Base-by-base conservation (phyloP, 2,888 invertebrate species). In the Clistopyga incitator region DNA sequence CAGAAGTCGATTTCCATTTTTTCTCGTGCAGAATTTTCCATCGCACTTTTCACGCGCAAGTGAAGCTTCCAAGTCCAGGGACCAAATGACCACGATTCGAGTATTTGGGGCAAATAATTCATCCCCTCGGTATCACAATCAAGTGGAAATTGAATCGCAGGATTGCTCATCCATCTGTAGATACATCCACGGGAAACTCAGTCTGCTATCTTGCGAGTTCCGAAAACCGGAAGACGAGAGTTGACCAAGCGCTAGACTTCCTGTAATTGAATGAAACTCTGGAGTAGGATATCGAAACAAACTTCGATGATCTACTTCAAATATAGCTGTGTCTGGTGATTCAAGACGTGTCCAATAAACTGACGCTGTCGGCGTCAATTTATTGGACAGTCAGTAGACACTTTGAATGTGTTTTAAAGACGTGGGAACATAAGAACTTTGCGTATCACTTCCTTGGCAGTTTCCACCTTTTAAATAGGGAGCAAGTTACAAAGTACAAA, bases 1-100 rank as follows among this genome's bases (percentile, higher is more conserved):
- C 47, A n/a, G 34, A 61, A 50, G 64, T 74, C 29, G 13, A 74
- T 61, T 29, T 20, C 59, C 15, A 20, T 74, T 74, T 25, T 61
- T 13, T 45, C 2, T 59, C 45, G 25, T 25, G 8, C 42, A 18
- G 2, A 8, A 38, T n/a, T n/a, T n/a, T n/a, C n/a, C n/a, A n/a
- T n/a, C n/a, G n/a, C n/a, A n/a, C 11, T 56, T 54, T 23, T 23
- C 20, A n/a, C 38, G 8, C 3, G 18, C 10, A 59, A 15, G 11
- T 34, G 34, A 56, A 10, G 4, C 1, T 56, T 56, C 25, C 3
- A 11, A 2, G 2, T n/a, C 8, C 38, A 20, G 3, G 3, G 10
- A 42, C 10, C 18, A 64, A 10, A 64, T 64, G 8, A 42, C n/a
- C 10, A 42, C 11, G 20, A 64, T 1, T 18, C 38, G n/a, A 61